Conservation (phyloP, 2,113 vertebrate genomes). For the Ploceus nigricollis region DNA sequence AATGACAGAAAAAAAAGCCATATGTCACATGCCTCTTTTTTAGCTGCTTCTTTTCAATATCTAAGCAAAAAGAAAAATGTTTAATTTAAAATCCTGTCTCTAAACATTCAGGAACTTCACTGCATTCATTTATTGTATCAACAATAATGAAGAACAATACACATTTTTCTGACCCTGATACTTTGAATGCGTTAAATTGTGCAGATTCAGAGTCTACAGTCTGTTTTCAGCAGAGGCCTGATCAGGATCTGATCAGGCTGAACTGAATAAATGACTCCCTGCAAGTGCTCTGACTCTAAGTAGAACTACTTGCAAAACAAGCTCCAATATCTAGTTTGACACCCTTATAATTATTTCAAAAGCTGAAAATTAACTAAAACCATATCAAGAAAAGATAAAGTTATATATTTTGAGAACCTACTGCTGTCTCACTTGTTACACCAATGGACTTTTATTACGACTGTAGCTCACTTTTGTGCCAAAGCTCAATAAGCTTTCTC, state of each 20-base stretch:
- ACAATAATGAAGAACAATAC: not conserved
- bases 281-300: not conserved
- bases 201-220: not conserved
- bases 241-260: not conserved
- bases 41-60: not conserved
- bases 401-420: slow-evolving; percentile 6
- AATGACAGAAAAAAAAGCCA: not conserved
- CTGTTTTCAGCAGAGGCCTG: not conserved
- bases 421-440: not conserved
- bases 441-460: not conserved
- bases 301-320: not conserved
- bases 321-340: not conserved
- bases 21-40: not conserved
- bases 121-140: not conserved
- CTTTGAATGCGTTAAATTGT: not conserved
- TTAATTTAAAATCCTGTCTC: not conserved
- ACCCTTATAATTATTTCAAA: not conserved
- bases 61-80: not conserved
- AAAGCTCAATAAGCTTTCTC: not conserved
- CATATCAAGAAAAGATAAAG: slow-evolving; percentile 1
- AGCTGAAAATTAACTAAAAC: slow-evolving; percentile 27
- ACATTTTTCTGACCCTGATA: not conserved
- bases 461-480: not conserved
- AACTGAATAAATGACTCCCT: not conserved
- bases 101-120: not conserved